These are phyloP conservation scores for Apostichopus parvimensis DNA, from an alignment of 35 echinoderm and acorn worm genomes.

Conservation along the genomic window DNA sequence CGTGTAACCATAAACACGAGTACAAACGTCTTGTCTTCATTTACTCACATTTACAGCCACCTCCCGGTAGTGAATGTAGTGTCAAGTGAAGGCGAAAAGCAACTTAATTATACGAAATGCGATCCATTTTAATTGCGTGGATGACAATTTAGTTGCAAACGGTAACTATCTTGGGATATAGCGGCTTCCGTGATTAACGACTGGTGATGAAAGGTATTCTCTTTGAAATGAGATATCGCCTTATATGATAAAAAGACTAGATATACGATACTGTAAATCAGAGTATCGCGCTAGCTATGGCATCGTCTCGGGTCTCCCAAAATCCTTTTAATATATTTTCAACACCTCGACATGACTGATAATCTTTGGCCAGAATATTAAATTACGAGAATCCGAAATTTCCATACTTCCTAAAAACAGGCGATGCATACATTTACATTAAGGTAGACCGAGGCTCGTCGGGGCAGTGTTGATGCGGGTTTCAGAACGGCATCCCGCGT, in stretches of 20 bases:
- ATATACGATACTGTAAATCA: conserved; percentile 23
- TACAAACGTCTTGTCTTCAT: not conserved
- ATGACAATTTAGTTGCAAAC: conserved; percentile 39
- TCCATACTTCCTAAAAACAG: not conserved
- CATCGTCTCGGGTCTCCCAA: conserved; percentile 15
- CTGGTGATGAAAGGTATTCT: conserved; percentile 17
- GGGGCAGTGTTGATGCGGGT: not conserved
- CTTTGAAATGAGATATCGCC: conserved; percentile 21
- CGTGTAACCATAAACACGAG: not conserved
- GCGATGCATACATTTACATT: conserved; percentile 18
- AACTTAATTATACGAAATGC: conserved; percentile 39
- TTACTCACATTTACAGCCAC: not conserved
- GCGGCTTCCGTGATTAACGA: conserved; percentile 21
- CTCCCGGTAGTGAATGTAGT: not conserved
- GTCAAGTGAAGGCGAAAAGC: conserved; percentile 16
- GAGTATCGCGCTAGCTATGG: not conserved
- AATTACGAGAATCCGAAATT: not conserved
- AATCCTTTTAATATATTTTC: conserved; percentile 15
- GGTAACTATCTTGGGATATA: conserved; percentile 35
- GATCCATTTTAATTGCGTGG: conserved; percentile 41
- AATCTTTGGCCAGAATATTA: conserved; percentile 18
- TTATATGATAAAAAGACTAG: conserved; percentile 15
- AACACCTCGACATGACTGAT: conserved; percentile 6
- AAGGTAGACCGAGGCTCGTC: not conserved
- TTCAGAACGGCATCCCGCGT: not conserved